Conservation (phyloP, 2,113 vertebrate genomes). For the Gopherus flavomarginatus region DNA sequence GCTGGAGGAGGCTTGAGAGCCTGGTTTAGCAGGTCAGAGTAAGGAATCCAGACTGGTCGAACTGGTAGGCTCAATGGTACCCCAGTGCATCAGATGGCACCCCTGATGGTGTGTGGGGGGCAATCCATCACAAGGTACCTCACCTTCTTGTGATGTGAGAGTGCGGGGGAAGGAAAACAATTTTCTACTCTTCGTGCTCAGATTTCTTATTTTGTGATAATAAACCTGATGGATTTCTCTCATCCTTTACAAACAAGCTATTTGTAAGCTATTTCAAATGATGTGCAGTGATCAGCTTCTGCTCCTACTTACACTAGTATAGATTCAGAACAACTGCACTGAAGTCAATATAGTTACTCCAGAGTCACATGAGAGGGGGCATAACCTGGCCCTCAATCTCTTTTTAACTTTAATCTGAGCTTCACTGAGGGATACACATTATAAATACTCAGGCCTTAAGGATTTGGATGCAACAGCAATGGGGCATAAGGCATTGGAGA, state of each 20-base stretch:
- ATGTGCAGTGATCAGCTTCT: background rate
- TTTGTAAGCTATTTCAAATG: background rate
- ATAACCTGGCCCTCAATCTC: constrained; percentile 18
- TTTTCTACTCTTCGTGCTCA: background rate
- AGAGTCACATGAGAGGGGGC: background rate
- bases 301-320: background rate
- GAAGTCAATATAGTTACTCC: background rate
- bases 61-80: too few species aligned
- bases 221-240: background rate
- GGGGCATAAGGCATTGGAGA: background rate
- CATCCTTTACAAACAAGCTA: background rate
- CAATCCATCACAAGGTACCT: background rate
- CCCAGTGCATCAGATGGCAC: too few species aligned
- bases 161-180: background rate
- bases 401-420: constrained; percentile 48
- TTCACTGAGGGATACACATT: constrained; percentile 24
- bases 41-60: too few species aligned
- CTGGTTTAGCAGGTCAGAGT: too few species aligned
- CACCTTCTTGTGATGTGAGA: background rate
- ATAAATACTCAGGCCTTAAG: background rate
- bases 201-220: background rate
- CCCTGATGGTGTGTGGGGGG: too few species aligned
- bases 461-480: constrained; percentile 41
- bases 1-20: too few species aligned
- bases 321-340: background rate